Evolutionary conservation across 1,140 invertebrate genomes (phyloP).

Genomic region (Zaprionus africanus): DNA sequence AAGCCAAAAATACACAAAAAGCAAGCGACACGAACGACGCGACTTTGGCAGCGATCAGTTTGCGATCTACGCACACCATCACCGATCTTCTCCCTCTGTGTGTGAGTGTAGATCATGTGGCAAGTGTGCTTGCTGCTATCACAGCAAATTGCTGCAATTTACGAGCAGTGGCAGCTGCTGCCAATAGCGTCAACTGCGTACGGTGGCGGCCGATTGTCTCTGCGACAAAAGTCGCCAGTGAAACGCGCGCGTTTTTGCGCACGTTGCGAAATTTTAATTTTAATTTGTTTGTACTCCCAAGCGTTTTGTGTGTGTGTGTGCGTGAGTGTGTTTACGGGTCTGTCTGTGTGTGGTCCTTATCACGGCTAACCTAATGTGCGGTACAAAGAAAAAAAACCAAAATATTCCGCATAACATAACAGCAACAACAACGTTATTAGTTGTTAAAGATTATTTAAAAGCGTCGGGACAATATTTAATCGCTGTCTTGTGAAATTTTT

Average conservation of each 20-base stretch:
- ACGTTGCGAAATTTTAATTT: conserved; percentile 52
- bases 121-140: conserved; percentile 17
- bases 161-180: conserved; percentile 27
- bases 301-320: conserved; percentile 21
- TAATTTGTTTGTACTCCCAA: background rate
- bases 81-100: background rate
- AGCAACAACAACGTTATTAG: conserved; percentile 1
- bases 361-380: conserved; percentile 48
- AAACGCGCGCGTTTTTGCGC: conserved; percentile 56
- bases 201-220: conserved; percentile 38
- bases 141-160: conserved; percentile 37
- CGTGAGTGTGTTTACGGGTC: conserved; percentile 2
- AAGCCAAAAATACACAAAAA: conserved; percentile 56
- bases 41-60: conserved; percentile 37
- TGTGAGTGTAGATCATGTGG: conserved; percentile 3
- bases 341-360: conserved; percentile 67
- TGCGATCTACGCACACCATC: conserved; percentile 30
- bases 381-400: conserved; percentile 62
- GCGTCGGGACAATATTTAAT: conserved; percentile 25
- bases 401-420: conserved; percentile 22
- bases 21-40: background rate
- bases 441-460: conserved; percentile 12
- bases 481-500: conserved; percentile 35
- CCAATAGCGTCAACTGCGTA: conserved; percentile 1
- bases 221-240: conserved; percentile 17